These are phyloP conservation scores for Periphyllus acericola DNA, from an alignment of 2,888 invertebrate genomes.

Conservation along the genomic window DNA sequence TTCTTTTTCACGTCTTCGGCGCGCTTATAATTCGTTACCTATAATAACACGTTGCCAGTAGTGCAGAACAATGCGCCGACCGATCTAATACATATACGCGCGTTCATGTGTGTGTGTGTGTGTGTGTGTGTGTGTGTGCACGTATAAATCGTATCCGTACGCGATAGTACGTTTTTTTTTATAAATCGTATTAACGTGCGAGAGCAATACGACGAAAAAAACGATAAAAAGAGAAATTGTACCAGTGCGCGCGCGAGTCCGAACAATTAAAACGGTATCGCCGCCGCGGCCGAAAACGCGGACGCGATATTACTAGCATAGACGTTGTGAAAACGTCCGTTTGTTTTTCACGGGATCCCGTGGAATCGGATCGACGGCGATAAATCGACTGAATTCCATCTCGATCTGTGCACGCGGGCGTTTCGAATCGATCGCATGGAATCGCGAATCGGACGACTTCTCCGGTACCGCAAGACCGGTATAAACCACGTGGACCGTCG, in stretches of 20 bases:
- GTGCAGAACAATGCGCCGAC: neutral
- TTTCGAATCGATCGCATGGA: too few species aligned
- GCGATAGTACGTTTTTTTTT: too few species aligned
- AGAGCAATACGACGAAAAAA: neutral
- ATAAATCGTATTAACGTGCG: too few species aligned
- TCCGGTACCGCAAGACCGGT: too few species aligned
- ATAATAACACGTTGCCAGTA: neutral
- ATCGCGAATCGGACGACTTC: conserved; percentile 28
- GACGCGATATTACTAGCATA: neutral
- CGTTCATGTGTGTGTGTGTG: too few species aligned
- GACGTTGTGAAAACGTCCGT: neutral
- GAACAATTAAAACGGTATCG: conserved; percentile 55
- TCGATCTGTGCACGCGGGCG: too few species aligned
- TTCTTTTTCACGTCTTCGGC: neutral
- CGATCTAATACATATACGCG: too few species aligned
- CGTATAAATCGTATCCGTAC: too few species aligned
- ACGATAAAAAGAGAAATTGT: neutral
- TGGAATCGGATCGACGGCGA: too few species aligned
- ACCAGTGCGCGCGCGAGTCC: neutral
- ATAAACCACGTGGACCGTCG: too few species aligned
- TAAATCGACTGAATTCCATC: too few species aligned
- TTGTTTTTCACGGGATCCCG: neutral
- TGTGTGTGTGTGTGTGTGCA: neutral
- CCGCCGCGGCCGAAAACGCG: neutral
- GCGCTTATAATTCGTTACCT: neutral